Evolutionary conservation across 2,888 invertebrate genomes (phyloP).

Genomic region (Scotopteryx bipunctaria): DNA sequence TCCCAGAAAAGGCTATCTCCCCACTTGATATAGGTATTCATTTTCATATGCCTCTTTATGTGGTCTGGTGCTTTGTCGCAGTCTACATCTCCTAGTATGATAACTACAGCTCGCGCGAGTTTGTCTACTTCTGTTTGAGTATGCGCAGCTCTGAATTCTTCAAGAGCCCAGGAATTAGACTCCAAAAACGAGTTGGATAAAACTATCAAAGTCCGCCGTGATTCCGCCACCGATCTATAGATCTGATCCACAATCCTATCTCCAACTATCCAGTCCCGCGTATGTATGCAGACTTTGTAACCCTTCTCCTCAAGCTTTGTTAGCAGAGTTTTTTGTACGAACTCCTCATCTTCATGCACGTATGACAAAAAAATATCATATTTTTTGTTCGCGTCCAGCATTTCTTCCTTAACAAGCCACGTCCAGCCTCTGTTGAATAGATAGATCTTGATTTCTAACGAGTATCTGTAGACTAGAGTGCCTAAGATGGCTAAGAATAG

Average conservation of each 20-base stretch:
- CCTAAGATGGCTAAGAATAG: not conserved
- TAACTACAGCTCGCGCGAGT: not conserved
- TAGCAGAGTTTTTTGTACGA: slow-evolving; percentile 86
- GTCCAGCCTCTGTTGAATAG: slow-evolving; percentile 32
- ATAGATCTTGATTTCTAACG: slow-evolving; percentile 37
- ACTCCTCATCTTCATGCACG: slow-evolving; percentile 89
- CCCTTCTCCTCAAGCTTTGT: slow-evolving; percentile 85
- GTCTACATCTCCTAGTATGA: not conserved
- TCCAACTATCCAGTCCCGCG: not conserved
- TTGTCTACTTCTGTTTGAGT: not conserved
- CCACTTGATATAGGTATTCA: not conserved
- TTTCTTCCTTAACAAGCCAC: slow-evolving; percentile 28
- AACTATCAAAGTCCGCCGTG: not conserved
- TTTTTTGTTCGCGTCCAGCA: slow-evolving; percentile 40
- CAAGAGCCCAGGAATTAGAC: not conserved
- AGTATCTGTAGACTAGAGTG: slow-evolving; percentile 35
- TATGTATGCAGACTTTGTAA: slow-evolving; percentile 79
- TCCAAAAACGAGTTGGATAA: not conserved
- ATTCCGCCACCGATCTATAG: not conserved
- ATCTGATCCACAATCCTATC: not conserved
- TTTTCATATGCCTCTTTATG: not conserved
- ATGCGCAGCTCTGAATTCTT: not conserved
- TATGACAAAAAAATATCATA: slow-evolving; percentile 93
- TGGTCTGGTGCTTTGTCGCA: not conserved
- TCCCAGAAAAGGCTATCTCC: not conserved